A percentile compares a stretch with the other conserved stretches of the same genome.
phyloP scores from a whole-genome alignment of 37 sponge, comb jelly and placozoan genomes.

The Oscarella lobularis region DNA sequence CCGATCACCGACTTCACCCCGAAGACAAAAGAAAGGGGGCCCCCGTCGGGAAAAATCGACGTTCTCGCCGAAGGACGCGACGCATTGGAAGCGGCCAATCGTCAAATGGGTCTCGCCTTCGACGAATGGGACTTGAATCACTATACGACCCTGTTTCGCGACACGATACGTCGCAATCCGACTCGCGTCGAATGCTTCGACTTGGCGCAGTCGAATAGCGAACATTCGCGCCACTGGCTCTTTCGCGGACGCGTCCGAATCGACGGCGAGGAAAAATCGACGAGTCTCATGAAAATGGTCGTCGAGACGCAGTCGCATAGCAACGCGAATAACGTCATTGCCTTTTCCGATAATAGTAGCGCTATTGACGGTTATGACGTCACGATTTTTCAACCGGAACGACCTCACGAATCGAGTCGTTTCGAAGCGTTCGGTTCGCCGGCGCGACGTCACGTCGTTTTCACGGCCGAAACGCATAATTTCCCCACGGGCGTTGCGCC shows the following conservation, averaged over 20 bases:
- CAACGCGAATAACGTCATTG: neutral
- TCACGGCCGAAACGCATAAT: conserved; percentile 15
- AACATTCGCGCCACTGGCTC: conserved; percentile 19
- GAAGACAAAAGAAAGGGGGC: neutral
- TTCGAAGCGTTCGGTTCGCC: neutral
- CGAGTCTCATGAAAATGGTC: conserved; percentile 7
- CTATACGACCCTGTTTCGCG: conserved; percentile 6
- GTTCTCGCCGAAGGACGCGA: neutral
- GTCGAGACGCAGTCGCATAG: neutral
- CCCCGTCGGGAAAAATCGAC: neutral
- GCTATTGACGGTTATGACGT: neutral
- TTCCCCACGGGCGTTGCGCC: conserved; percentile 18
- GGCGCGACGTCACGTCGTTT: conserved; percentile 3
- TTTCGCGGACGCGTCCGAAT: conserved; percentile 6
- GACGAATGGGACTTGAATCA: conserved; percentile 11
- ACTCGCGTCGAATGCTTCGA: conserved; percentile 11
- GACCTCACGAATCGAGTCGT: conserved; percentile 3
- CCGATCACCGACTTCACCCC: neutral
- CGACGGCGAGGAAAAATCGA: conserved; percentile 5
- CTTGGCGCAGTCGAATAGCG: conserved; percentile 17
- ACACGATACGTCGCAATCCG: conserved; percentile 4
- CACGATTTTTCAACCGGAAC: neutral
- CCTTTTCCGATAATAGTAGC: conserved; percentile 9
- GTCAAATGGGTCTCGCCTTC: conserved; percentile 3
- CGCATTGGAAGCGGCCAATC: conserved; percentile 6